Base-by-base conservation (phyloP, 1,140 invertebrate species). In the Tetranychus urticae region DNA sequence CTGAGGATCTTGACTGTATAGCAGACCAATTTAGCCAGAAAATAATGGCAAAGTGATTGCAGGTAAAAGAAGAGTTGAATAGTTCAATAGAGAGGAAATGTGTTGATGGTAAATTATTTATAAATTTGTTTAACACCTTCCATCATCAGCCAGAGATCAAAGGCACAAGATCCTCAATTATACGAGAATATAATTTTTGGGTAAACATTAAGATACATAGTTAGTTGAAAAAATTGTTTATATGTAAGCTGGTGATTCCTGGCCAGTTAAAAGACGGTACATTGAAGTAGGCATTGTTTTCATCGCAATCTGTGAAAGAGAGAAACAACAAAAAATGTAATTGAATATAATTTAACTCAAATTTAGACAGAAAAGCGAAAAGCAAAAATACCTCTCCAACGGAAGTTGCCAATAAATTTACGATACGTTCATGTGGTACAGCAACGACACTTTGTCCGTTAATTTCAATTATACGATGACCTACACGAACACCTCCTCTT, bases 231-330 rank as follows among this genome's bases (percentile, higher is more conserved):
- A 57, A 52, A n/a, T 52, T 52, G 31, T 62, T 75, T 69, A 81
- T 66, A 98, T 97, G 76, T 96, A 98, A 75, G 96, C 86, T 67
- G 94, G 94, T 71, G 89, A 90, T 77, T 98, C 94, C 77, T 98
- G 94, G 61, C 94, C 94, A 62, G 94, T 98, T 70, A 99, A 77
- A 71, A 99, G 78, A 69, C 93, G 82, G 78, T 96, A 99, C 88
- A 99, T 97, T 58, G 94, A 97, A 62, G 94, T 98, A 64, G 94
- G 94, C 94, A 98, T 98, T 58, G 94, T 99, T 76, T 97, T 97
- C 93, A 99, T 97, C 65, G 96, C 79, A 68, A 99, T 98, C 90
- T 96, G 39, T 77, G 34, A 82, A 80, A 56, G 62, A 58, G 55
- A 56, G 62, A 65, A 48, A 35, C 13, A 31, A 14, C 2, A 23